A percentile compares a stretch with the other conserved stretches of the same genome.
These are phyloP conservation scores for Ridgeia piscesae DNA, from an alignment of 1,140 invertebrate genomes.

Conservation along the genomic window DNA sequence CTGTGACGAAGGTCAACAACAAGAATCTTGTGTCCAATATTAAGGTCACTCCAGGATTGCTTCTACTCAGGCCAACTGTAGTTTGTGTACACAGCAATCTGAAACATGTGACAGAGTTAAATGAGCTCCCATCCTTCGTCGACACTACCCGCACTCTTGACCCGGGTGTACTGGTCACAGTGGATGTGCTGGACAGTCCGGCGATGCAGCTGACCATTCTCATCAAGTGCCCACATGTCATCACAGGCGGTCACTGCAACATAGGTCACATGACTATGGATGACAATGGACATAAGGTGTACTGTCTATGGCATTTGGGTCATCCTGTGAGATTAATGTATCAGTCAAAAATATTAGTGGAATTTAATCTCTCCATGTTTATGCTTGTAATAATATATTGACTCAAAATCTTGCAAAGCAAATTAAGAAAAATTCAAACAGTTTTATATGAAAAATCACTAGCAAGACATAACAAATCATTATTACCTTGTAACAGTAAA, in stretches of 20 bases:
- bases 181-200: slow-evolving; percentile 39
- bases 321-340: background rate
- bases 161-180: slow-evolving; percentile 13
- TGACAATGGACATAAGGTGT: background rate
- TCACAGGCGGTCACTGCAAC: slow-evolving; percentile 43
- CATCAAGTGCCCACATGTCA: slow-evolving; percentile 48
- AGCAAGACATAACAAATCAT: background rate
- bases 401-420: background rate
- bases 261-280: background rate
- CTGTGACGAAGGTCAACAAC: background rate
- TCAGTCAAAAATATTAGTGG: too few species aligned
- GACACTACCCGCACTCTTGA: background rate
- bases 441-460: background rate
- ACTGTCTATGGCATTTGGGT: background rate
- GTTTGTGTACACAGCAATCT: background rate
- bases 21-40: background rate
- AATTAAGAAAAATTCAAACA: background rate
- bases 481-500: background rate
- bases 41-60: background rate
- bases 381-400: too few species aligned
- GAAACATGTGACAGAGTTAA: background rate
- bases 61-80: background rate
- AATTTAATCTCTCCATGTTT: too few species aligned
- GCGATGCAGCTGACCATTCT: slow-evolving; percentile 43
- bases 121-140: slow-evolving; percentile 28